A percentile compares a stretch with the other conserved stretches of the same genome.
These are phyloP conservation scores for Rhipidura dahli DNA, from an alignment of 2,113 vertebrate species.

Conservation along the genomic window DNA sequence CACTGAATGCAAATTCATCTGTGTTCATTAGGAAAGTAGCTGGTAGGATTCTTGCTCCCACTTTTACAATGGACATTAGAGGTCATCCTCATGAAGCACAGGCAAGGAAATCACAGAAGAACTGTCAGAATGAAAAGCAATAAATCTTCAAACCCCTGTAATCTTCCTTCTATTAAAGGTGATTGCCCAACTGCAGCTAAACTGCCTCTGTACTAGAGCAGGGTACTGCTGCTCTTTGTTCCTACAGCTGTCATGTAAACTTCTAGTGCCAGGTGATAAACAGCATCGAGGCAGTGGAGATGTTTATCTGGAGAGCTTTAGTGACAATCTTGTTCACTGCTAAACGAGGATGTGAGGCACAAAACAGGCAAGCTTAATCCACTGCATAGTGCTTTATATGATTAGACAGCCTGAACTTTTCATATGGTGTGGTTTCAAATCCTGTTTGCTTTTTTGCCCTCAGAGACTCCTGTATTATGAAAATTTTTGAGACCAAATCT, in stretches of 20 bases:
- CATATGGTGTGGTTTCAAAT: background rate
- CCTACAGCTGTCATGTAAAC: background rate
- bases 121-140: background rate
- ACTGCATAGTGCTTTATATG: background rate
- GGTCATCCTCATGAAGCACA: background rate
- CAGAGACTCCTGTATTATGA: background rate
- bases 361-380: background rate
- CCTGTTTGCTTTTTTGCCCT: background rate
- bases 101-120: background rate
- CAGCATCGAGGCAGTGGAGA: background rate
- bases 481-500: background rate
- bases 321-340: background rate
- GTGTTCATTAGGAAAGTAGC: background rate
- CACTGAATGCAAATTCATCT: background rate
- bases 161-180: background rate
- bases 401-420: background rate
- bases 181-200: background rate
- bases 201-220: background rate
- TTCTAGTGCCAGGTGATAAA: background rate
- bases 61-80: background rate
- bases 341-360: background rate
- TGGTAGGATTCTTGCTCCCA: background rate
- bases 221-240: background rate
- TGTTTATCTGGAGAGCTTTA: background rate
- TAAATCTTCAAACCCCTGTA: background rate